Evolutionary conservation across 2,113 vertebrate genomes (phyloP).

Genomic region (Rafetus swinhoei): DNA sequence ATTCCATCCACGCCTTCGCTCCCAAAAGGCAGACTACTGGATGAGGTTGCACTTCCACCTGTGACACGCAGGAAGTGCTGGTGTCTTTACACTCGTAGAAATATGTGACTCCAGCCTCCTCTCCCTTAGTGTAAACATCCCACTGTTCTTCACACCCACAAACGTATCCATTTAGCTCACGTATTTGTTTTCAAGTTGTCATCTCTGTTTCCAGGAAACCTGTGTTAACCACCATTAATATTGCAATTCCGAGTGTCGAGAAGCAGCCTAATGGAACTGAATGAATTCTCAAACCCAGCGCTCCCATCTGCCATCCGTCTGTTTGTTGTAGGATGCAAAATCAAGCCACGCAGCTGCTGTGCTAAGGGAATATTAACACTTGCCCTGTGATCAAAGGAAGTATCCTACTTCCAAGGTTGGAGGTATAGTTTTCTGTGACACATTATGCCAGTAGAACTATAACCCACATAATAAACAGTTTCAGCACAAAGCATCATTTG

Average conservation of each 20-base stretch:
- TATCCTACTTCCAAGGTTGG: background rate
- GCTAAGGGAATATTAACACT: background rate
- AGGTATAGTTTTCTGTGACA: background rate
- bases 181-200: constrained; percentile 12
- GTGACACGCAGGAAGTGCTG: accelerated
- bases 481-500: background rate
- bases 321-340: background rate
- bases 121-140: background rate
- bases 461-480: accelerated
- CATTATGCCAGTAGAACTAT: background rate
- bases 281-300: constrained; percentile 7
- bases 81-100: background rate
- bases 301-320: constrained; percentile 22
- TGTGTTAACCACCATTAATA: constrained; percentile 19
- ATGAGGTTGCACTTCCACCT: background rate
- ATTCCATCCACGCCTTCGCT: background rate
- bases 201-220: constrained; percentile 24
- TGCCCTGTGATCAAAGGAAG: background rate
- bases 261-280: constrained; percentile 23
- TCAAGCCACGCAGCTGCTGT: background rate
- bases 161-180: background rate
- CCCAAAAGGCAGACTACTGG: background rate
- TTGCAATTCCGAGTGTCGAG: constrained; percentile 7
- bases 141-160: background rate
- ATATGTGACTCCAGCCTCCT: background rate